These are phyloP conservation scores for Patella ulyssiponensis DNA, from an alignment of 2,888 invertebrate species.

Conservation along the genomic window DNA sequence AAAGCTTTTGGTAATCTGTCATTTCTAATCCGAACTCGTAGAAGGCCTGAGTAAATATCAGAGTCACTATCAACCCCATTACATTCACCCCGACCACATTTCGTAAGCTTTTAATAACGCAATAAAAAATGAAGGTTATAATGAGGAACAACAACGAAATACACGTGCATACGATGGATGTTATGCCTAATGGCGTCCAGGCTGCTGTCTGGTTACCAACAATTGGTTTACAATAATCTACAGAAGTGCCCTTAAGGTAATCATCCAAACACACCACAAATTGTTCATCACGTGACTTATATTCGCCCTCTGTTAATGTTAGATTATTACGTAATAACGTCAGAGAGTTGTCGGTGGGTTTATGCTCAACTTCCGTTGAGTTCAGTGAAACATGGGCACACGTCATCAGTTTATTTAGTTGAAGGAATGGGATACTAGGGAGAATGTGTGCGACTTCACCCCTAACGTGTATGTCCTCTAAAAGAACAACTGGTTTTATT, in stretches of 20 bases:
- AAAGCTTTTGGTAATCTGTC: neutral
- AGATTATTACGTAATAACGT: neutral
- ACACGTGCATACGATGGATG: neutral
- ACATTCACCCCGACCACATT: neutral
- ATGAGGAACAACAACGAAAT: neutral
- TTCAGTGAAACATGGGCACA: neutral
- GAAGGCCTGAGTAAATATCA: neutral
- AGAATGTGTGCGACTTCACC: neutral
- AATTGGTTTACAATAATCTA: neutral
- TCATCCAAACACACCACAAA: neutral
- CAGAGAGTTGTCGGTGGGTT: neutral
- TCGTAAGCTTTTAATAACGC: neutral
- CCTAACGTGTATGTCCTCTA: neutral
- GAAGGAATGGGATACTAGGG: neutral
- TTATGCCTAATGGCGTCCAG: neutral
- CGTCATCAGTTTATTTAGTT: neutral
- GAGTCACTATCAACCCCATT: neutral
- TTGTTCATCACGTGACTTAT: neutral
- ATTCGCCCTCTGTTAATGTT: neutral
- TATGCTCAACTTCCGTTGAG: neutral
- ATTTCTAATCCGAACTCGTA: conserved; percentile 6
- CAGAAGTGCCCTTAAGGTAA: neutral
- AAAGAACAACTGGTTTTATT: no score
- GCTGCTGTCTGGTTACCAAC: neutral
- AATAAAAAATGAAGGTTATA: neutral